Base-by-base conservation (phyloP, 2,888 invertebrate species). In the Salpingus planirostris region DNA sequence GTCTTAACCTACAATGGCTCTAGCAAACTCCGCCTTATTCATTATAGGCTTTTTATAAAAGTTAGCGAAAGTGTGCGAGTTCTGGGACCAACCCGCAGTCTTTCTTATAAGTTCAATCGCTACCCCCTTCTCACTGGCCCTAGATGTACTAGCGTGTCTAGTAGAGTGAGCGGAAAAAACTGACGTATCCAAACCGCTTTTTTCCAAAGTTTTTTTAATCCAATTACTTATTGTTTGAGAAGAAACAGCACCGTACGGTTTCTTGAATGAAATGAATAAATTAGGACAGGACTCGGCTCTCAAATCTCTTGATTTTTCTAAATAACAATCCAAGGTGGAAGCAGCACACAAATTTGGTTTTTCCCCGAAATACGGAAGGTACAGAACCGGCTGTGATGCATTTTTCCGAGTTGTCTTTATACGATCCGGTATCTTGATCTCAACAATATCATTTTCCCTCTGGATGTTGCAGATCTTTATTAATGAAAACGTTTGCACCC, bases 81-180 rank as follows among this genome's bases (percentile, higher is more conserved):
- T 28, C 12, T 33, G 14, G 5, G 32, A 36, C 47, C 46, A n/a
- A n/a, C n/a, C n/a, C n/a, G n/a, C 46, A 3, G 44, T 26, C 15
- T 26, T 37, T 22, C 30, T 27, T 14, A 44, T 46, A 6, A 26
- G 3, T 7, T 46, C 46, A 14, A 46, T 43, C 8, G 48, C n/a
- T n/a, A n/a, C n/a, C 27, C 3, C 47, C 47, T 11, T 24, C 11
- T 24, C 28, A 6, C 25, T n/a, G n/a, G n/a, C n/a, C n/a, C n/a
- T n/a, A n/a, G n/a, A n/a, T n/a, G n/a, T n/a, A n/a, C n/a, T n/a
- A n/a, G n/a, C n/a, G n/a, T n/a, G n/a, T n/a, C n/a, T n/a, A n/a
- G n/a, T n/a, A n/a, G n/a, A n/a, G n/a, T n/a, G n/a, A n/a, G n/a
- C n/a, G n/a, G n/a, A n/a, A n/a, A n/a, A n/a, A n/a, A n/a, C n/a